These are phyloP conservation scores for Poecile montanus DNA, from an alignment of 2,797 vertebrate species.

Conservation along the genomic window DNA sequence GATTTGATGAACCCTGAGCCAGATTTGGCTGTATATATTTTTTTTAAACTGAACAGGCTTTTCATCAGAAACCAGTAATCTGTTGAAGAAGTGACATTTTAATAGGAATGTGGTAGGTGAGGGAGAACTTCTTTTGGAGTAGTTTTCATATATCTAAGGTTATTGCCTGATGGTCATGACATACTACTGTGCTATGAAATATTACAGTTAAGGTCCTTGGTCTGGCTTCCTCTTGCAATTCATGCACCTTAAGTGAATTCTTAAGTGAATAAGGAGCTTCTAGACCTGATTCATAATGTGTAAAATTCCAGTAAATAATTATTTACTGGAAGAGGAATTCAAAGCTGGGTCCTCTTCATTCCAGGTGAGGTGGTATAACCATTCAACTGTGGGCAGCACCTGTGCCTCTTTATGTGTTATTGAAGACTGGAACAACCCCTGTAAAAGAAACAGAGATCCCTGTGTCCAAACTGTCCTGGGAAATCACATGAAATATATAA, in stretches of 20 bases:
- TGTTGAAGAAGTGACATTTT: not conserved
- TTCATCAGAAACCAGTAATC: not conserved
- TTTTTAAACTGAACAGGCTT: not conserved
- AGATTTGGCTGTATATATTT: not conserved
- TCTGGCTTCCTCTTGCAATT: not conserved
- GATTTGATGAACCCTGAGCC: not conserved
- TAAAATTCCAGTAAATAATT: not conserved
- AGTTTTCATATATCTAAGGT: not conserved
- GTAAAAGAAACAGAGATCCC: not conserved
- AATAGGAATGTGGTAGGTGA: not conserved
- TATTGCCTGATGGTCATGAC: not conserved
- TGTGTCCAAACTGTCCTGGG: not conserved
- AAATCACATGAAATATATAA: not conserved
- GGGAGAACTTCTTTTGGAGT: not conserved
- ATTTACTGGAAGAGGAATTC: not conserved
- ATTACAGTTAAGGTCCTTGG: not conserved
- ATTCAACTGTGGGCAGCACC: not conserved
- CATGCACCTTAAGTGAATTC: not conserved
- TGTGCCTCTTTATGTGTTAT: not conserved
- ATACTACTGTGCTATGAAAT: not conserved
- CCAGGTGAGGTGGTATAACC: not conserved
- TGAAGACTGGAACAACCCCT: not conserved
- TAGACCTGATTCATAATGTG: not conserved
- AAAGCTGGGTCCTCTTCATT: not conserved
- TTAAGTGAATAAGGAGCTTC: not conserved